Base-by-base conservation (phyloP, 2,797 vertebrate species). In the Sorex maritimensis region DNA sequence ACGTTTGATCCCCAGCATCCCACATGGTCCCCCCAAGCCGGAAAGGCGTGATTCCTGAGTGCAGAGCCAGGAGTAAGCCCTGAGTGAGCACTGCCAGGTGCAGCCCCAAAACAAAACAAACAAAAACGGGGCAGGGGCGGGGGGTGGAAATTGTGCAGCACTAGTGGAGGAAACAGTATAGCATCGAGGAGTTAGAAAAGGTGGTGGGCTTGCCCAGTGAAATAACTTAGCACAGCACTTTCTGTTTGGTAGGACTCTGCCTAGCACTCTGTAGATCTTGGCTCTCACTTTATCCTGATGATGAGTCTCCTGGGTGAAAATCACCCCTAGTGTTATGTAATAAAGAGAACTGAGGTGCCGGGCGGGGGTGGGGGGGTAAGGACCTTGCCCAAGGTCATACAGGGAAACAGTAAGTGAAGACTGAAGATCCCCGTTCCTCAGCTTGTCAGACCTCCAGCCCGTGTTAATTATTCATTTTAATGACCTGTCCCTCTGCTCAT, bases 261-360 rank as follows among this genome's bases (percentile, higher is more conserved):
- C 19, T 10, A 17, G 21, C 24, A 34, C 12, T 63, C 21, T 2
- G 5, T 34, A 79, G 46, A n/a, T 46, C 67, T 92, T 8, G 12
- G 46, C 41, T 41, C 78, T 84, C 46, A 24, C 17, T 38, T 34
- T 13, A 38, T 2, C 28, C 24, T 61, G 23, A n/a, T 2, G n/a
- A 24, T 21, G 34, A 67, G n/a, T 30, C 13, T 73, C 55, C 30
- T 78, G 2, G 41, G 63, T 15, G 26, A 81, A 79, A 1, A 23
- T 6, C 1, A 0, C 23, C 4, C 0, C 23, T 30, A 15, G 12
- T 23, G 19, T 4, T 1, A 8, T 83, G 46, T 77, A 58, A 68
- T 6, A 87, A 41, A 24, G 9, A 41, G n/a, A 77, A 58, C 14
- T 17, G 63, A 46, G 41, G 63, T 63, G 74, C 34, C 10, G 44